Evolutionary conservation across 2,797 vertebrate species (phyloP), one percentile per base, ranked within the genome.

Genomic region (Acridotheres tristis): DNA sequence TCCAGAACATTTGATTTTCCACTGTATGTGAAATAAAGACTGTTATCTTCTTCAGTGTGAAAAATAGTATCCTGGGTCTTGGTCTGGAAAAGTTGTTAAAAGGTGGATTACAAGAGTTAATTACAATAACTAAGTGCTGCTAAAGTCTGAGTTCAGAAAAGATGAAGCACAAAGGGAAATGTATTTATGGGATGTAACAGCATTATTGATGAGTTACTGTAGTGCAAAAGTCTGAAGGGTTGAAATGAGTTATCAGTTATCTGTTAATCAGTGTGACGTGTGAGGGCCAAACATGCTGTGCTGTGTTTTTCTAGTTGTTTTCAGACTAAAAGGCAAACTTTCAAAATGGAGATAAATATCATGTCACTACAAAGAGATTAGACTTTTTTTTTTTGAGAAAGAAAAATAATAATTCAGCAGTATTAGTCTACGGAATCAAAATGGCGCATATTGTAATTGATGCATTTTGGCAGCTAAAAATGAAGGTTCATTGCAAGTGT

Each of bases 21-120:
- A 0, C 98, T 98, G 97, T 99, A 99, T 90, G 99, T 99, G 97
- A 99, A 99, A 97, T 99, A 99, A 38, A 99, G 98, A 55, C 99
- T 99, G 97, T 98, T 99, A 97, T 99, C 99, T 51, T 98, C 99
- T 84, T 98, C 97, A 1, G 98, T 98, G 36, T 96, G 97, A 98
- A 99, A 99, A 90, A 99, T 89, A 75, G 96, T 69, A 30, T 98
- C 97, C 98, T 93, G 94, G 75, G 94, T 74, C 88, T 96, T 98
- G 73, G 34, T 88, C 90, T 98, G 95, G 43, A 83, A 87, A 93
- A 94, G 92, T 86, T 95, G 92, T 86, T 95, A 32, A 66, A 51
- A 72, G 7, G 30, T 88, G 48, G 74, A 67, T 90, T 88, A 45
- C 30, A 87, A 68, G 13, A 62, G 40, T 84, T 83, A 91, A 73